Evolutionary conservation across 2,888 invertebrate species (phyloP), one percentile per base, ranked within the genome.

Genomic region (Torymus texanus): DNA sequence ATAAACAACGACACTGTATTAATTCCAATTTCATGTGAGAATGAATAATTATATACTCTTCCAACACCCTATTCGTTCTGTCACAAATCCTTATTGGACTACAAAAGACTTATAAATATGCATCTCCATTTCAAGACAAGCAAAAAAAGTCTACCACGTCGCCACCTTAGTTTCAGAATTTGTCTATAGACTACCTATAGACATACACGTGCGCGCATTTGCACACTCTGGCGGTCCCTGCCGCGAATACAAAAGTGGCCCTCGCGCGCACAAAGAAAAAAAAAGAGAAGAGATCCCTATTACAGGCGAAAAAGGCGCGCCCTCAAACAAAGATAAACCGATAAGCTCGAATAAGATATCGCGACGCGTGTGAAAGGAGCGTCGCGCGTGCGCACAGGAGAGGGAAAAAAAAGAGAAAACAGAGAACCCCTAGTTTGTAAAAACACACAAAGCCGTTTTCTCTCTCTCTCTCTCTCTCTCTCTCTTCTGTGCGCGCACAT

Each of bases 331-430:
- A 74, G 80, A 80, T 74, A 74, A 71, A 81, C 67, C 71, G 78
- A 75, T 78, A 77, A 81, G 71, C 75, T 75, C 78, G 65, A 73
- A 76, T 79, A 81, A 81, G 81, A 81, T 76, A 81, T 81, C 75
- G 78, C 61, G 59, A 61, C 41, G 41, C 41, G 41, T 41, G 41
- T 8, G 41, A 41, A 41, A 41, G 41, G 41, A 41, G 56, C 55
- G 16, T 50, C 58, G 59, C 14, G 12, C 1, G 53, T n/a, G 58
- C 18, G 50, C 14, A 10, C 14, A 18, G 0, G 50, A 53, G 53
- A 41, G 62, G 16, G 51, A 66, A 65, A 11, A 12, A 14, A 12
- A 14, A 8, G 3, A 18, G 4, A 12, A 41, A 14, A 24, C 72
- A 53, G 55, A n/a, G 55, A 56, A 73, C 16, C 41, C 41, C 8